Evolutionary conservation across 2,888 invertebrate genomes (phyloP).

Genomic region (Himalopsyche japonica): DNA sequence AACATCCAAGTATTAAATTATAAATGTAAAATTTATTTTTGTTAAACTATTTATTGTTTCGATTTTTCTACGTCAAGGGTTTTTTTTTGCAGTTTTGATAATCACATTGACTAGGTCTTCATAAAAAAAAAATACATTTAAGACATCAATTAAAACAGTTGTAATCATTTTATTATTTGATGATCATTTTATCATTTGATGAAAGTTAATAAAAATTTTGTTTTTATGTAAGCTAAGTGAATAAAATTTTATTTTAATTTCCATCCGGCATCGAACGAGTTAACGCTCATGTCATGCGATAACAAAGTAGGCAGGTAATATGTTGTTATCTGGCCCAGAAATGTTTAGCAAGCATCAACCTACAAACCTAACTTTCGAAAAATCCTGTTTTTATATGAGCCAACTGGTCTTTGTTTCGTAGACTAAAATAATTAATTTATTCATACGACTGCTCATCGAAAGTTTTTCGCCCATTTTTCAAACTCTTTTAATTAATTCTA

Average conservation of each 20-base stretch:
- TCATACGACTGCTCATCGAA: not conserved
- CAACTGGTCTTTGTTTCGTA: not conserved
- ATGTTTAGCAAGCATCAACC: not conserved
- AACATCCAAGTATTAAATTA: too few species aligned
- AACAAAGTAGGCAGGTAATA: not conserved
- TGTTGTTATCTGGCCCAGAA: not conserved
- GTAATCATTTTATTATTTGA: too few species aligned
- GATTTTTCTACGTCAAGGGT: too few species aligned
- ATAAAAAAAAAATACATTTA: too few species aligned
- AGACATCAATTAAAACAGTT: too few species aligned
- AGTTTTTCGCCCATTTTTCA: not conserved
- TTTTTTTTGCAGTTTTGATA: too few species aligned
- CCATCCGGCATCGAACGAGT: not conserved
- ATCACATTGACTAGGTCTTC: too few species aligned
- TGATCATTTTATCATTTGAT: too few species aligned
- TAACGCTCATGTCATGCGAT: not conserved
- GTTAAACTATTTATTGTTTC: too few species aligned
- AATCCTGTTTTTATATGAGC: not conserved
- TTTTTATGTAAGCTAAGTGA: not conserved
- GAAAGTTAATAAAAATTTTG: too few species aligned
- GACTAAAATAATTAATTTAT: not conserved
- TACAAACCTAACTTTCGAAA: slow-evolving; percentile 1
- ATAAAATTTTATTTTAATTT: not conserved
- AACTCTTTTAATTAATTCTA: not conserved
- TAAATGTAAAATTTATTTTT: too few species aligned